A percentile compares a stretch with the other conserved stretches of the same genome.
These are phyloP conservation scores for Philaethria dido DNA, from an alignment of 2,888 invertebrate species.

Conservation along the genomic window DNA sequence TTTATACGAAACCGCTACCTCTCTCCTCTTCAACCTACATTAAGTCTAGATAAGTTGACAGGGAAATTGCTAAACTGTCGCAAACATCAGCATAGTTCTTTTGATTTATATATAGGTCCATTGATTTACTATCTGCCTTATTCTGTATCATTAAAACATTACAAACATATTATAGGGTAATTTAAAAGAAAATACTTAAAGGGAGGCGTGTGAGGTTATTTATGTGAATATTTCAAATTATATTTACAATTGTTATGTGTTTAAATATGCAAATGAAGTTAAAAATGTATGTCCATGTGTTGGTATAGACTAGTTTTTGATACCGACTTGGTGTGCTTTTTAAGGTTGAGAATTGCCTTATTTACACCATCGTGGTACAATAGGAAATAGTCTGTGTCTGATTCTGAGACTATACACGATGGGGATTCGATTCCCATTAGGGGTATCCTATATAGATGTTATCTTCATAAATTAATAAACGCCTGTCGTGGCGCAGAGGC, in stretches of 20 bases:
- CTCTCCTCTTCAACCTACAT: conserved; percentile 46
- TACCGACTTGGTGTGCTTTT: too few relatives aligned
- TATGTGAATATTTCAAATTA: conserved; percentile 21
- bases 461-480: too few relatives aligned
- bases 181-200: conserved; percentile 51
- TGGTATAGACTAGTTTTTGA: too few relatives aligned
- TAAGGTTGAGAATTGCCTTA: too few relatives aligned
- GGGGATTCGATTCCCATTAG: too few relatives aligned
- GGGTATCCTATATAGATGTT: too few relatives aligned
- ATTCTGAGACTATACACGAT: too few relatives aligned
- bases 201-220: conserved; percentile 7
- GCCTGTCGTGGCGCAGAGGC: too few relatives aligned
- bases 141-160: conserved; percentile 41
- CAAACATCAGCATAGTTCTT: conserved; percentile 63
- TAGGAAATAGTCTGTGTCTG: too few relatives aligned
- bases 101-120: conserved; percentile 59
- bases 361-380: too few relatives aligned
- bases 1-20: conserved; percentile 31
- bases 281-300: too few relatives aligned
- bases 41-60: conserved; percentile 71
- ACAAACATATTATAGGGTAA: conserved; percentile 36
- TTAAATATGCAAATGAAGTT: conserved; percentile 13
- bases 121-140: conserved; percentile 44
- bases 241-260: conserved; percentile 8
- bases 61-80: conserved; percentile 75